Percentiles rank a stretch among this genome's conserved stretches.
These are phyloP conservation scores for Athrips mouffetella DNA, from an alignment of 2,888 invertebrate genomes.

Conservation along the genomic window DNA sequence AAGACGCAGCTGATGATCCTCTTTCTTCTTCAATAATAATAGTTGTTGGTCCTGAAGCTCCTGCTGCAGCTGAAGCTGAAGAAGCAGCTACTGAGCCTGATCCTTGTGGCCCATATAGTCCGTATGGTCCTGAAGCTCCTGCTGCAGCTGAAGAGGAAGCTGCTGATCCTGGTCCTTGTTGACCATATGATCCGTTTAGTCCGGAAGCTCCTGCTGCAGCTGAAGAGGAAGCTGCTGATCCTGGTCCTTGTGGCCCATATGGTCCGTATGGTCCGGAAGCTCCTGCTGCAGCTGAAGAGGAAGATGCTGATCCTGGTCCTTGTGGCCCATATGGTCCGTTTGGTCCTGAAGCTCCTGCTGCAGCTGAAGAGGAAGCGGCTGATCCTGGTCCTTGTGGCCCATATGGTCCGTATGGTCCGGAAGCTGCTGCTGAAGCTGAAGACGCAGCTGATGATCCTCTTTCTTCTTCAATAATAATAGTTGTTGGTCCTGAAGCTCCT, in stretches of 20 bases:
- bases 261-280: not conserved
- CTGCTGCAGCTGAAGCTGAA: not conserved
- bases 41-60: no score
- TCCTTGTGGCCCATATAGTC: slow-evolving; percentile 7
- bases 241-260: not conserved
- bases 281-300: not conserved
- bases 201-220: slow-evolving; percentile 2
- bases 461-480: not conserved
- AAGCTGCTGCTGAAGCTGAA: not conserved
- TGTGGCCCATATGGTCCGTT: slow-evolving; percentile 14
- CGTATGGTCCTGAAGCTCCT: not conserved
- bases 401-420: slow-evolving; percentile 1
- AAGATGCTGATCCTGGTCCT: slow-evolving; percentile 1
- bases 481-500: not conserved
- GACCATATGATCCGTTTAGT: slow-evolving; percentile 11
- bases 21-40: no score
- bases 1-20: not conserved
- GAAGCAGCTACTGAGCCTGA: not conserved
- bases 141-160: slow-evolving; percentile 10
- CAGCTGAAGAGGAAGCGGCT: not conserved
- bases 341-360: not conserved
- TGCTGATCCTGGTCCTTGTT: slow-evolving; percentile 5
- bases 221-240: not conserved
- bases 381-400: slow-evolving; percentile 2
- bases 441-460: not conserved